phyloP scores from a whole-genome alignment of 1,140 invertebrate genomes.

The Monochamus saltuarius region DNA sequence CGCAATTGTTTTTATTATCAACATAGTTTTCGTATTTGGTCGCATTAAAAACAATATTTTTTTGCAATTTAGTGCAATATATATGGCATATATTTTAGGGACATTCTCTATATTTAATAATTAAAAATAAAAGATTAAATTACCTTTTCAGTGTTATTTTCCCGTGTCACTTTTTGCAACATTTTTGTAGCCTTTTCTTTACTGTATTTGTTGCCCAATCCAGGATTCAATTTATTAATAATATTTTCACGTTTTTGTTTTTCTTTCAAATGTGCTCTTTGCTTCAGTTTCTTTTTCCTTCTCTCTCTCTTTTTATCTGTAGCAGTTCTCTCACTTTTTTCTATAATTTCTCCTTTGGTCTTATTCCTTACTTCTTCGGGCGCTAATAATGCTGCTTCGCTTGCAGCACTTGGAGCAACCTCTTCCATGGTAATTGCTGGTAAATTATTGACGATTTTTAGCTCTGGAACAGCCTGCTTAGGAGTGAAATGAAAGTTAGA shows the following conservation, averaged over 20 bases:
- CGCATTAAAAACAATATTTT: no score
- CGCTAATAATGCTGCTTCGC: constrained; percentile 83
- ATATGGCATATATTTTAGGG: no score
- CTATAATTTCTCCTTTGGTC: constrained; percentile 75
- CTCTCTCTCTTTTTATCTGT: constrained; percentile 90
- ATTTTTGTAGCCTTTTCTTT: constrained; percentile 59
- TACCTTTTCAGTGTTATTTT: constrained; percentile 64
- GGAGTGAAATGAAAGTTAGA: constrained; percentile 95
- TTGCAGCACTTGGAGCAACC: constrained; percentile 85
- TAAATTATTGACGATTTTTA: constrained; percentile 89
- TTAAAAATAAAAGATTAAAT: neutral
- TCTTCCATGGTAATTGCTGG: constrained; percentile 94
- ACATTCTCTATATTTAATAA: constrained; percentile 15
- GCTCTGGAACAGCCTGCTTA: constrained; percentile 78
- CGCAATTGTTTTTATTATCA: no score
- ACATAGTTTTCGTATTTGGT: no score
- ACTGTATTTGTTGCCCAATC: constrained; percentile 61
- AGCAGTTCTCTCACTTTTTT: constrained; percentile 72
- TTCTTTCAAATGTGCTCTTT: constrained; percentile 59
- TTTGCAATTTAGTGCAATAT: no score
- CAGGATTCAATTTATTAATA: constrained; percentile 52
- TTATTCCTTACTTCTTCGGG: constrained; percentile 91
- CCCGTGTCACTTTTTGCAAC: constrained; percentile 62
- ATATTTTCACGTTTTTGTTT: constrained; percentile 59
- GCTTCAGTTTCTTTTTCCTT: constrained; percentile 81